A percentile compares a stretch with the other conserved stretches of the same genome.
Evolutionary conservation across 2,113 vertebrate species (phyloP).

Genomic region (Heterocephalus glaber): DNA sequence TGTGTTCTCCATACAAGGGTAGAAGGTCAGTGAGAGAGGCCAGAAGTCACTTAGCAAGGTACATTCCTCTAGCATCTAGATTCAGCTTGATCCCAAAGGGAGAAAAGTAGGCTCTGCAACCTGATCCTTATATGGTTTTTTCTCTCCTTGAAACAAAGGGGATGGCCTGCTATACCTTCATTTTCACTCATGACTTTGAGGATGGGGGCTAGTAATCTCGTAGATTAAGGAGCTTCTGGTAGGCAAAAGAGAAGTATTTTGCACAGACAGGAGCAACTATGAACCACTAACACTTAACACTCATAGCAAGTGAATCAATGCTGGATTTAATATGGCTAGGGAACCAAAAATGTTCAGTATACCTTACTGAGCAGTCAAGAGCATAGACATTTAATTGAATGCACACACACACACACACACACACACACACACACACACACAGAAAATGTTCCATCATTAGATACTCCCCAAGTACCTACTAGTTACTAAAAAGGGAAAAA

Average conservation of each 20-base stretch:
- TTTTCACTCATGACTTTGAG: not conserved
- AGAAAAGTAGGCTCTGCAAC: not conserved
- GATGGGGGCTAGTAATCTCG: not conserved
- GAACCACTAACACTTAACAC: not conserved
- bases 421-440: not conserved
- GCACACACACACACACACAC: not conserved
- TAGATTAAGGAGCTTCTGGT: not conserved
- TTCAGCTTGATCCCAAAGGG: not conserved
- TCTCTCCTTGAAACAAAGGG: not conserved
- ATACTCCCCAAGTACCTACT: not conserved
- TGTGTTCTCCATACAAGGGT: not conserved
- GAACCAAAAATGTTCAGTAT: not conserved
- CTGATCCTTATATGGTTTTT: not conserved
- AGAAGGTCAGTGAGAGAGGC: not conserved
- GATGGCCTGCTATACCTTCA: not conserved
- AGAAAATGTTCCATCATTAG: not conserved
- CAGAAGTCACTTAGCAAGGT: not conserved
- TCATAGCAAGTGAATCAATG: not conserved
- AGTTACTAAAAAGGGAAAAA: conserved; percentile 10
- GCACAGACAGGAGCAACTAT: not conserved
- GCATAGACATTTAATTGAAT: not conserved
- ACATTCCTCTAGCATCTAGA: not conserved
- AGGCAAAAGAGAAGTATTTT: not conserved
- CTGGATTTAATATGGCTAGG: too few relatives aligned
- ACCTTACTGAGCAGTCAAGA: not conserved